Base-by-base conservation (phyloP, 1,140 invertebrate genomes). In the Colletes gigas region DNA sequence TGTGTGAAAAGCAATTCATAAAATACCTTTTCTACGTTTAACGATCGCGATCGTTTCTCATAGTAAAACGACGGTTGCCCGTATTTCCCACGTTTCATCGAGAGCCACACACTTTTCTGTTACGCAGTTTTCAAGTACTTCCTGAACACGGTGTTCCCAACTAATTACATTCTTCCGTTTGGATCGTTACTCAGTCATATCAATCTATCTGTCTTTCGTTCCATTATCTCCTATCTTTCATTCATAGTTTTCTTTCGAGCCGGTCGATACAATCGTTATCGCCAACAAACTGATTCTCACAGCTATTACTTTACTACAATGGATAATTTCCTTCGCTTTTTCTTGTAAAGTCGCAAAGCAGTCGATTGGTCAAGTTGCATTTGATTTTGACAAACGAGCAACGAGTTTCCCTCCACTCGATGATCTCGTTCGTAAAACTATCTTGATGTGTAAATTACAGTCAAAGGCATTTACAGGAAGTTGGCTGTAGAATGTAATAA, bases 81-180 rank as follows among this genome's bases (percentile, higher is more conserved):
- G 68, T 67, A 74, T 78, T 86, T 86, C 83, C 80, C 84, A 85
- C 73, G 78, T 85, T 78, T 75, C 76, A 30, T 66, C 66, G 57
- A 54, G 62, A 50, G 50, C 55, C 67, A 59, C 59, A 21, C 57
- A 52, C 39, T 70, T 74, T 75, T 86, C 74, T 85, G 60, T 81
- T 44, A 55, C 50, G 59, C 60, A 21, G 47, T 82, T 69, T 78
- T 71, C 54, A 59, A 68, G 66, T 50, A 70, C 69, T 66, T 82
- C 74, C 70, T 50, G 62, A 81, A 77, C 21, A 62, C 59, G 15
- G 19, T 69, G 60, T 76, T 74, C 79, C 73, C 83, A 70, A 70
- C 72, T 78, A 83, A 76, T 67, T 82, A 72, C 39, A 19, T 57
- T 62, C 74, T 70, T 73, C 70, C 72, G 78, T 5, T 44, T 9